Conservation (phyloP, 2,888 invertebrate genomes). For the Deilephila elpenor region DNA sequence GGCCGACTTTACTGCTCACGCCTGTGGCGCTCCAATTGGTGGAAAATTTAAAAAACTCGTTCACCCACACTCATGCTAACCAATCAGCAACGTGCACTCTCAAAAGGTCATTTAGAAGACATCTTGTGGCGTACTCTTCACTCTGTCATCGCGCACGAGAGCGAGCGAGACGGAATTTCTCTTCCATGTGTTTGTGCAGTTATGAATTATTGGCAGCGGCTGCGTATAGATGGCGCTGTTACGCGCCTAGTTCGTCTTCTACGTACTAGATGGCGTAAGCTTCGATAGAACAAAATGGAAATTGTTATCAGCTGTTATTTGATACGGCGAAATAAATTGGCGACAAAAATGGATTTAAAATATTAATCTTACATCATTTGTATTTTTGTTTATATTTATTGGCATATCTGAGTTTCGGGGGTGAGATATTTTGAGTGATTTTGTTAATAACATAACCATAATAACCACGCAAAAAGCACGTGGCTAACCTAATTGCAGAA, state of each 20-base stretch:
- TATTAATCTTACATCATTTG: slow-evolving; percentile 24
- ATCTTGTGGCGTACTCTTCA: slow-evolving; percentile 63
- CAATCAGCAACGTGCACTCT: slow-evolving; percentile 73
- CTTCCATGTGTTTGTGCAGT: slow-evolving; percentile 59
- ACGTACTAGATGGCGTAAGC: slow-evolving; percentile 61
- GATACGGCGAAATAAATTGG: slow-evolving; percentile 11
- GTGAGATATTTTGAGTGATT: background rate
- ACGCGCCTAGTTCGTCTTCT: slow-evolving; percentile 56
- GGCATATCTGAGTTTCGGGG: too few species aligned
- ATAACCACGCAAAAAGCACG: slow-evolving; percentile 8
- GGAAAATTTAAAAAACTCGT: slow-evolving; percentile 64
- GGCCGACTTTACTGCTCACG: slow-evolving; percentile 69
- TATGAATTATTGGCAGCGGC: slow-evolving; percentile 42
- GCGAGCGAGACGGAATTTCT: slow-evolving; percentile 59
- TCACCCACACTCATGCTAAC: slow-evolving; percentile 63
- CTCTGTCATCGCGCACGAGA: slow-evolving; percentile 66
- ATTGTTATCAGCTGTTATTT: slow-evolving; percentile 58
- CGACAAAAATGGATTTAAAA: slow-evolving; percentile 1
- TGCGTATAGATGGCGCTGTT: slow-evolving; percentile 68
- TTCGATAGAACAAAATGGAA: slow-evolving; percentile 39
- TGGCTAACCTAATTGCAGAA: slow-evolving; percentile 1
- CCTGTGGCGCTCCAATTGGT: slow-evolving; percentile 68
- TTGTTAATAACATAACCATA: background rate
- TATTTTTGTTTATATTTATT: background rate
- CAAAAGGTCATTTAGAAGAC: slow-evolving; percentile 70